phyloP scores from a whole-genome alignment of 2,797 vertebrate species.

The Neosilurus hyrtlii region DNA sequence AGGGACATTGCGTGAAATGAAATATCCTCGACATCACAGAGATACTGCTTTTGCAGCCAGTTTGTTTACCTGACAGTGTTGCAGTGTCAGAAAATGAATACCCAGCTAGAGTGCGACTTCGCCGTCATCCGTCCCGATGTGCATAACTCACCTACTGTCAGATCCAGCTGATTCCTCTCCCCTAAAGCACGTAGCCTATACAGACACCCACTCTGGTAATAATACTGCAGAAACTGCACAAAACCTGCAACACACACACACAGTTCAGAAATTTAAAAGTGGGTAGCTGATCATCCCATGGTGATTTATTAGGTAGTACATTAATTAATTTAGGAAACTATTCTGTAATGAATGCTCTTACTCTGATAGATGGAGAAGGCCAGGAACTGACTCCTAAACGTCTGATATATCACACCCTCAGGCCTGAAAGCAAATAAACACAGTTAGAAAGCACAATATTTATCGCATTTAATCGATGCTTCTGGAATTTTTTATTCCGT shows the following conservation, averaged over 20 bases:
- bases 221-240: constrained; percentile 97
- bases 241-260: constrained; percentile 74
- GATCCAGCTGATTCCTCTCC: constrained; percentile 93
- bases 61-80: neutral
- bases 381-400: constrained; percentile 95
- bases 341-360: constrained; percentile 68
- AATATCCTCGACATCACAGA: neutral
- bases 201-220: constrained; percentile 96
- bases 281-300: neutral
- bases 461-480: neutral
- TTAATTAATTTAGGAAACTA: neutral
- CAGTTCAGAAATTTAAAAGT: neutral
- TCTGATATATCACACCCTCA: constrained; percentile 92
- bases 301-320: neutral
- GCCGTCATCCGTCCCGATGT: neutral
- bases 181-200: constrained; percentile 92
- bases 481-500: neutral
- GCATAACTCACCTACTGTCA: constrained; percentile 89
- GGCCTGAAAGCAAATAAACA: constrained; percentile 75
- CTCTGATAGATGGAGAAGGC: constrained; percentile 98
- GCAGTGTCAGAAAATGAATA: neutral
- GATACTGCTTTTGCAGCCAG: neutral
- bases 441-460: neutral
- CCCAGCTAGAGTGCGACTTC: neutral
- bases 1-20: neutral